Base-by-base conservation (phyloP, 2,888 invertebrate genomes). In the Pollenia labialis region DNA sequence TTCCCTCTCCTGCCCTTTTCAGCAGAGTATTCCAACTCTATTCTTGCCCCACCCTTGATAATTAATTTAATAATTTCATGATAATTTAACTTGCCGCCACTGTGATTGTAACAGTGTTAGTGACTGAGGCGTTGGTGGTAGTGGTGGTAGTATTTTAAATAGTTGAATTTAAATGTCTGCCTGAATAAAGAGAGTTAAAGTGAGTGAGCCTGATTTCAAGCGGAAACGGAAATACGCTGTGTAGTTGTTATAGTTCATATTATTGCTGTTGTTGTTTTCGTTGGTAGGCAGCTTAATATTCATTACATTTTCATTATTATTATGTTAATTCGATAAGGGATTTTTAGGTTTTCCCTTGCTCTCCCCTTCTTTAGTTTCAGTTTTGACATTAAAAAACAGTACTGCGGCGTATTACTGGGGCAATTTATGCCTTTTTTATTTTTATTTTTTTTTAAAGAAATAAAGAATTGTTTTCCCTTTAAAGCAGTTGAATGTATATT, bases 141-240 rank as follows among this genome's bases (percentile, higher is more conserved):
- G 16, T 42, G 18, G n/a, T n/a, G n/a, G n/a, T 46, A 14, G 18
- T 50, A n/a, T 66, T 42, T 23, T 14, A 54, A 72, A 72, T 44
- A 56, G 46, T 60, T 69, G n/a, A 18, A n/a, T 50, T 23, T 48
- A 44, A 52, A 44, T 71, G 12, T 72, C 32, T 74, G 23, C 18
- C 48, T 50, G 18, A 62, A 10, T 60, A 11, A 14, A 42, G 18
- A 40, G 16, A 11, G 54, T 56, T 74, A 40, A 50, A 64, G 4
- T 68, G 60, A 76, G 10, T 72, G 79, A 75, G 84, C 48, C 68
- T 74, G 74, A 79, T 80, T 80, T 75, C 32, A 68, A 81, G 75
- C 87, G 87, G 87, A 87, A 87, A 84, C 87, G 87, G 87, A 87
- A 81, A 84, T 84, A 87, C 84, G 87, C 81, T 81, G 74, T 48